Evolutionary conservation across 2,888 invertebrate genomes (phyloP).

Genomic region (Didymodactylos carnosus): DNA sequence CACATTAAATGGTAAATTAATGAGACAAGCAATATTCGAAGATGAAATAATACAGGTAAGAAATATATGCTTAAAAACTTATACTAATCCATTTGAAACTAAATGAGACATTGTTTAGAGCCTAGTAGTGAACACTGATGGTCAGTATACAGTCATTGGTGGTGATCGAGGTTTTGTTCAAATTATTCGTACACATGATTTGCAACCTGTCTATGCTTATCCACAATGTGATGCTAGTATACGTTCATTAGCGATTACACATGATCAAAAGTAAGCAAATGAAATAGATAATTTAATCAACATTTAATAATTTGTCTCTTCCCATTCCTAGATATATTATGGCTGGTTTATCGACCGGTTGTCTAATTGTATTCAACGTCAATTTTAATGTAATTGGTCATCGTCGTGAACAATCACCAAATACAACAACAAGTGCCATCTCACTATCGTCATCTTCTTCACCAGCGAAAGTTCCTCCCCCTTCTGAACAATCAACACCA

Average conservation of each 20-base stretch:
- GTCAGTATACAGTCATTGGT: constrained; percentile 91
- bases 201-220: constrained; percentile 87
- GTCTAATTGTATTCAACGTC: constrained; percentile 94
- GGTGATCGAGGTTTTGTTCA: constrained; percentile 94
- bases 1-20: constrained; percentile 72
- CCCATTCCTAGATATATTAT: constrained; percentile 85
- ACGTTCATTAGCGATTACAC: constrained; percentile 74
- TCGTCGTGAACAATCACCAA: background rate
- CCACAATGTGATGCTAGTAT: constrained; percentile 88
- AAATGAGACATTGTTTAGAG: background rate
- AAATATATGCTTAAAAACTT: too few relatives aligned
- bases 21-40: constrained; percentile 58
- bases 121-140: constrained; percentile 67
- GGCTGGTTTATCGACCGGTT: constrained; percentile 86
- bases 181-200: constrained; percentile 90
- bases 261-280: constrained; percentile 73
- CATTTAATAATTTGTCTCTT: background rate
- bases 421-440: too few relatives aligned
- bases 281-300: background rate
- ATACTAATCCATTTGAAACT: too few relatives aligned
- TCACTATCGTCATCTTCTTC: too few relatives aligned
- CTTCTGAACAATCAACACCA: too few relatives aligned
- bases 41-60: constrained; percentile 77
- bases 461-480: background rate
- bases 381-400: constrained; percentile 58